Percentiles rank a stretch among this genome's conserved stretches.
Conservation (phyloP, 2,888 invertebrate species). For the Sycophila texana region DNA sequence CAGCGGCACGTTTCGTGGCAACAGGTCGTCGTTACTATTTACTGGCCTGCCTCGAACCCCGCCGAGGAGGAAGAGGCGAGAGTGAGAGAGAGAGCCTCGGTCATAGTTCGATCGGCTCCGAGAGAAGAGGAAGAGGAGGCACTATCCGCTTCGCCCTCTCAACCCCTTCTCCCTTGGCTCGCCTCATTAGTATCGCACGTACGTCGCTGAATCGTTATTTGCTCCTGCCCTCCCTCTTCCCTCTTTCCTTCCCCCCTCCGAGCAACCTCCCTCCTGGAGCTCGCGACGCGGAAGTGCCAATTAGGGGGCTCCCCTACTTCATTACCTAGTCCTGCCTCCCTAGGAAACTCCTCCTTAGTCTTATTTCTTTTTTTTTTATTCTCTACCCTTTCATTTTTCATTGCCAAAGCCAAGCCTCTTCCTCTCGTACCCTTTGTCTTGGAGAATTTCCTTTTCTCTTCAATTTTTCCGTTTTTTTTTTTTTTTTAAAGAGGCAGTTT, state of each 20-base stretch:
- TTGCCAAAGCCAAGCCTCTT: not conserved
- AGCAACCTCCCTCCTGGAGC: slow-evolving; percentile 6
- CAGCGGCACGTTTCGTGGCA: slow-evolving; percentile 57
- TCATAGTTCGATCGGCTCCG: slow-evolving; percentile 25
- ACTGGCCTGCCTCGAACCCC: slow-evolving; percentile 61
- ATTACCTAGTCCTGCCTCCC: slow-evolving; percentile 44
- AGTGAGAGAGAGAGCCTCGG: not conserved
- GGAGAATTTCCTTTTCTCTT: not conserved
- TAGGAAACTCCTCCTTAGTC: slow-evolving; percentile 44
- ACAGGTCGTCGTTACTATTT: slow-evolving; percentile 68
- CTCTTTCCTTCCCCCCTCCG: too few species aligned
- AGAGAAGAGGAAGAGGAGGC: not conserved
- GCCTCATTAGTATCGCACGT: slow-evolving; percentile 55
- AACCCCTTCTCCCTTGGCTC: not conserved
- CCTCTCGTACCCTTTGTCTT: not conserved
- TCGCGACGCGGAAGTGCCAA: slow-evolving; percentile 57
- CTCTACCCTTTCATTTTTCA: not conserved
- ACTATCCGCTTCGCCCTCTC: not conserved
- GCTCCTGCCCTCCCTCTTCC: slow-evolving; percentile 32
- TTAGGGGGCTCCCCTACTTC: slow-evolving; percentile 49
- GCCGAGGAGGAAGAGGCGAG: slow-evolving; percentile 60
- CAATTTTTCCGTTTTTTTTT: not conserved
- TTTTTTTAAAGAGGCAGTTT: too few species aligned
- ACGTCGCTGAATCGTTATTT: slow-evolving; percentile 54
- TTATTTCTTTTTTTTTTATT: not conserved